A percentile compares a stretch with the other conserved stretches of the same genome.
These are phyloP conservation scores for Carpatolechia fugitivella DNA, from an alignment of 2,888 invertebrate species.

Conservation along the genomic window DNA sequence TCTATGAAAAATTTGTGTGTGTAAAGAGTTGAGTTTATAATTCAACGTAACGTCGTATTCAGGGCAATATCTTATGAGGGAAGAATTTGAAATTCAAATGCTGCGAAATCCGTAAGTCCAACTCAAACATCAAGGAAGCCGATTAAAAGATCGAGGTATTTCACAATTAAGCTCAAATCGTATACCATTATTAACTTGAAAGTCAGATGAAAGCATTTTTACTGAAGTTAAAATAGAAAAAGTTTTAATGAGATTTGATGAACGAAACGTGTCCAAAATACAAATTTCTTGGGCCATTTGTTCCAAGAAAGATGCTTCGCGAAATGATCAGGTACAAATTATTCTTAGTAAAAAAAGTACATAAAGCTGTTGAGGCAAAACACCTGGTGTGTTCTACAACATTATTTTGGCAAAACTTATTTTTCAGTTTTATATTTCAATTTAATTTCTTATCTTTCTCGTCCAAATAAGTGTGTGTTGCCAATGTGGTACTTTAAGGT, in stretches of 20 bases:
- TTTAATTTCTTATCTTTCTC: too few species aligned
- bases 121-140: slow-evolving; percentile 33
- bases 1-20: too few species aligned
- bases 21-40: too few species aligned
- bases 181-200: slow-evolving; percentile 55
- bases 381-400: too few species aligned
- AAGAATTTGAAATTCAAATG: slow-evolving; percentile 4
- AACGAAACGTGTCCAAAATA: slow-evolving; percentile 56
- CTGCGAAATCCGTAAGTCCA: slow-evolving; percentile 19
- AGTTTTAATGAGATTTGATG: slow-evolving; percentile 74
- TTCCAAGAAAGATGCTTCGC: slow-evolving; percentile 37
- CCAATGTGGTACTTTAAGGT: too few species aligned
- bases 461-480: too few species aligned
- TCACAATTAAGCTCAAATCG: slow-evolving; percentile 48
- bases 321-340: slow-evolving; percentile 30
- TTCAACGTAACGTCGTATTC: too few species aligned
- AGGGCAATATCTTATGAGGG: background rate
- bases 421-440: too few species aligned
- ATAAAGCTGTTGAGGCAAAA: background rate
- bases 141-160: slow-evolving; percentile 42
- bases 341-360: too few species aligned
- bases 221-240: slow-evolving; percentile 67
- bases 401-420: too few species aligned
- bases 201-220: slow-evolving; percentile 59
- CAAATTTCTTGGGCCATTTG: slow-evolving; percentile 56